Evolutionary conservation across 2,113 vertebrate genomes (phyloP), one percentile per base, ranked within the genome.

Genomic region (Rynchops niger): DNA sequence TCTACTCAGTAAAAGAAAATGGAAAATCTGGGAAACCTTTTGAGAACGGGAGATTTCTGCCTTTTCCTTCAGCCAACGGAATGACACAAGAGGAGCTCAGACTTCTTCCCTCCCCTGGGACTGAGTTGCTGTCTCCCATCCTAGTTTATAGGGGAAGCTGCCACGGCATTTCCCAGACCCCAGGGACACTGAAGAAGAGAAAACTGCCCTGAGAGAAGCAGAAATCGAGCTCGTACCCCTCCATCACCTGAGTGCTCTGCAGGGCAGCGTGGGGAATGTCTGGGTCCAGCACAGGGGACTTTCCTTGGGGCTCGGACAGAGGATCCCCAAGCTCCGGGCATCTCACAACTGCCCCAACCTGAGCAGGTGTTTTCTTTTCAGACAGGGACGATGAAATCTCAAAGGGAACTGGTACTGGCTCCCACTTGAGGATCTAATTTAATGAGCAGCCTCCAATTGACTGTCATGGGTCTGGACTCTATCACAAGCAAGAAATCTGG

Each of bases 231-330:
- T 71, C 9, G 1, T 30, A 9, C 14, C 36, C 23, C 15, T 34
- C 74, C 58, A 17, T 36, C 40, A 34, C n/a, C 61, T 11, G 3
- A 21, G 20, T 32, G 47, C 49, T 42, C n/a, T 21, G 27, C 1
- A 0, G 86, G 36, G 21, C 47, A 87, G 49, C 5, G 1, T 21
- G 14, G 38, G 45, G 11, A 40, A 22, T 0, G 0, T 2, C 16
- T 25, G 42, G 73, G 32, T 34, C 25, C 3, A 4, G 62, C 78
- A 43, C 21, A 13, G 11, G 34, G 34, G 14, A 3, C 34, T 74
- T 82, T 74, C 36, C 47, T 9, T 1, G 1, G 49, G 27, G 40
- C 34, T 88, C 2, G 0, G 40, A 55, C 22, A 18, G 73, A 61
- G 78, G 50, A 61, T 50, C 34, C 38, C 40, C 18, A 19, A 38